These are phyloP conservation scores for Siniperca chuatsi DNA, from an alignment of 2,113 vertebrate genomes.

Conservation along the genomic window DNA sequence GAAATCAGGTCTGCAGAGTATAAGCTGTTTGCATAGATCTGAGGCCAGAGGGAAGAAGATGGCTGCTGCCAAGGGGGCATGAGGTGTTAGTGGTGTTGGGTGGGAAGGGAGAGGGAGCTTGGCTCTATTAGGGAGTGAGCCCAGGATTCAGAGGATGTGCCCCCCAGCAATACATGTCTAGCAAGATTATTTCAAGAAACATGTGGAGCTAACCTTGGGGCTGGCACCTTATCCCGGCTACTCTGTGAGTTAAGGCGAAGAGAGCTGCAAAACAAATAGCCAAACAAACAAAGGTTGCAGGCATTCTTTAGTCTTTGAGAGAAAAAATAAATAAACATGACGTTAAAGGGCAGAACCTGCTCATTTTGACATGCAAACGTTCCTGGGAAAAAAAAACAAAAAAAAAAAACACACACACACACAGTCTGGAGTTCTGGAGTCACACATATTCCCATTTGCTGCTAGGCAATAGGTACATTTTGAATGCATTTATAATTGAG, in stretches of 20 bases:
- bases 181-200: conserved; percentile 92
- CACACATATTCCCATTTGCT: conserved; percentile 66
- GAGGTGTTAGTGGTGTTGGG: conserved; percentile 53
- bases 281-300: conserved; percentile 89
- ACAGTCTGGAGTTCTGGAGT: conserved; percentile 62
- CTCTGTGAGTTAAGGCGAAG: conserved; percentile 98
- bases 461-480: not conserved
- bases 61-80: conserved; percentile 52
- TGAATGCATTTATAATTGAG: not conserved
- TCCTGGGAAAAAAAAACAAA: conserved; percentile 19
- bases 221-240: conserved; percentile 98
- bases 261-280: conserved; percentile 99
- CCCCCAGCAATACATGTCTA: conserved; percentile 79
- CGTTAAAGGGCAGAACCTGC: conserved; percentile 88
- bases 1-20: conserved; percentile 40
- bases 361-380: conserved; percentile 85
- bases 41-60: conserved; percentile 56
- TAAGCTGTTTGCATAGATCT: conserved; percentile 53
- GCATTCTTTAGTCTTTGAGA: conserved; percentile 73
- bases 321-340: conserved; percentile 74
- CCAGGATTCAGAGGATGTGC: conserved; percentile 82
- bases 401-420: not conserved
- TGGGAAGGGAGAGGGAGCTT: conserved; percentile 17
- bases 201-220: conserved; percentile 96
- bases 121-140: conserved; percentile 73